Base-by-base conservation (phyloP, 2,113 vertebrate species). In the Oncorhynchus tshawytscha region DNA sequence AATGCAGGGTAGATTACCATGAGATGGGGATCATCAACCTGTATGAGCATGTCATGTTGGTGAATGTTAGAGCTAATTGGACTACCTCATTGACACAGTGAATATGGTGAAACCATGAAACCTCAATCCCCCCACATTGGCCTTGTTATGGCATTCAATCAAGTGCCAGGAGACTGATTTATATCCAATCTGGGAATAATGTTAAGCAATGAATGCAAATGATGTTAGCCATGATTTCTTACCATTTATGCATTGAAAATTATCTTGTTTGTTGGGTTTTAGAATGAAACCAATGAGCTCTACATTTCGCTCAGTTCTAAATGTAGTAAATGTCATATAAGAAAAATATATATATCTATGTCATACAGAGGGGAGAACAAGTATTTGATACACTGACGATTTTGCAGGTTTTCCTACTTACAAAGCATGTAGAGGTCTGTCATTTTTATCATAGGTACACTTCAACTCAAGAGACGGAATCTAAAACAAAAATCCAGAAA, bases 141-240 rank as follows among this genome's bases (percentile, higher is more conserved):
- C 71, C 70, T 84, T 78, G 78, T 85, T 85, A 85, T 79, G 81
- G 66, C 54, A 59, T 72, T 72, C 67, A 79, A 67, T 24, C 49
- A 67, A 67, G 64, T 15, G 34, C 57, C 70, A 51, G 68, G 48
- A 2, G 34, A 20, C 48, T 82, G 60, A 11, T 15, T 64, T 51
- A 68, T 6, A 18, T 15, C 31, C 67, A 24, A 4, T 70, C 39
- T 78, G 25, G 31, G 72, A 74, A 24, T 25, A 24, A 9, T 24
- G 62, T 45, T 72, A 31, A 48, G 59, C 24, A 12, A 13, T 70
- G 65, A 18, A 76, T 22, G 13, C 27, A 18, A 24, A 59, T 54
- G 29, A 2, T 20, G 27, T 45, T 39, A 27, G 2, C 3, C 59
- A 62, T 66, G 64, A 66, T 24, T 66, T 29, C 22, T 51, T 59